Evolutionary conservation across 2,888 invertebrate genomes (phyloP).

Genomic region (Dryocosmus kuriphilus): DNA sequence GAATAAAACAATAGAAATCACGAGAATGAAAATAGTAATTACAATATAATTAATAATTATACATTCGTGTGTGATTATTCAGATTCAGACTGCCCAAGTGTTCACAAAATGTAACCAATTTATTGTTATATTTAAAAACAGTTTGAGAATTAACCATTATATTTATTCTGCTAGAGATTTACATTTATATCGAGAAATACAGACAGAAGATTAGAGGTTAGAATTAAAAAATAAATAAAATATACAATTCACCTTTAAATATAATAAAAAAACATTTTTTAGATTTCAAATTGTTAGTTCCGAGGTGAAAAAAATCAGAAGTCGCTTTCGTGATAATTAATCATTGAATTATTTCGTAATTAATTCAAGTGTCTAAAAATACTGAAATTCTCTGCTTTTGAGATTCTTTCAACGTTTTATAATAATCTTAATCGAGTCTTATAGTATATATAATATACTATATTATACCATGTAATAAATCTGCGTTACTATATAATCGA

Average conservation of each 20-base stretch:
- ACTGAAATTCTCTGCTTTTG: background rate
- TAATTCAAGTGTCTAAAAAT: background rate
- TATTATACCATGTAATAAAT: conserved; percentile 27
- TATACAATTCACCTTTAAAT: background rate
- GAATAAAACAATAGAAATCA: background rate
- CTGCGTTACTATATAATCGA: conserved; percentile 3
- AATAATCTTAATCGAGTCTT: conserved; percentile 15
- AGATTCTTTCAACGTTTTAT: conserved; percentile 17
- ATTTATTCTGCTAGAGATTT: conserved; percentile 46
- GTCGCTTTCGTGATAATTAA: background rate
- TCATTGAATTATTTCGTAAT: too few relatives aligned
- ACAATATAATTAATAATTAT: conserved; percentile 37
- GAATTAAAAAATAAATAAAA: background rate
- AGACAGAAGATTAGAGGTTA: background rate
- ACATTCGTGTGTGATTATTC: conserved; percentile 58
- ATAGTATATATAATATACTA: conserved; percentile 12
- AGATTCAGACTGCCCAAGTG: conserved; percentile 75
- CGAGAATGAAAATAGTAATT: too few relatives aligned
- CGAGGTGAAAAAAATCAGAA: background rate
- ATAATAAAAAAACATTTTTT: background rate
- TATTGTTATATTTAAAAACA: conserved; percentile 42
- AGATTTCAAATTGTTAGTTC: background rate
- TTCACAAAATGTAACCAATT: conserved; percentile 69
- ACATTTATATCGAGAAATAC: conserved; percentile 20
- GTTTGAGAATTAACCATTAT: conserved; percentile 43